A percentile compares a stretch with the other conserved stretches of the same genome.
These are phyloP conservation scores for Icerya purchasi DNA, from an alignment of 2,888 invertebrate species.

Conservation along the genomic window DNA sequence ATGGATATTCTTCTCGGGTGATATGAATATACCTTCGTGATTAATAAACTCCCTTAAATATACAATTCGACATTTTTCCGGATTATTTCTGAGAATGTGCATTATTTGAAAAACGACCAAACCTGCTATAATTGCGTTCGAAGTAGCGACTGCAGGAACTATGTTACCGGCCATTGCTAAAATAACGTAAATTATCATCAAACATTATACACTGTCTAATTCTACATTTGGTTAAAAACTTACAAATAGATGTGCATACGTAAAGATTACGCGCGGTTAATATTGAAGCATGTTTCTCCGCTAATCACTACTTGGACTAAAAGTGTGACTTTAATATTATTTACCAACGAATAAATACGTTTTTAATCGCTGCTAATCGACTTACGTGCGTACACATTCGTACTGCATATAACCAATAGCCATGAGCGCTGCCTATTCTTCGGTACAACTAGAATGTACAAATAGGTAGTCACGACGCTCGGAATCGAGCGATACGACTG, in stretches of 20 bases:
- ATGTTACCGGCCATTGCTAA: conserved; percentile 97
- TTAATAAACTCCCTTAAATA: conserved; percentile 52
- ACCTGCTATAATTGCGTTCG: conserved; percentile 93
- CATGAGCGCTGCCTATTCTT: too few species aligned
- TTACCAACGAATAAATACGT: too few species aligned
- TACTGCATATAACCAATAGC: too few species aligned
- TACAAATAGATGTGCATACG: too few species aligned
- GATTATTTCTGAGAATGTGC: conserved; percentile 42
- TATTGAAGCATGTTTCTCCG: not conserved
- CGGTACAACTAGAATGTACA: too few species aligned
- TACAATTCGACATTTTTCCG: conserved; percentile 49
- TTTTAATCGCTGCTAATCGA: too few species aligned
- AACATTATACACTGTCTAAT: too few species aligned
- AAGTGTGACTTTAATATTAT: conserved; percentile 2
- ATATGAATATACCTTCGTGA: conserved; percentile 46
- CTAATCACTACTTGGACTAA: not conserved
- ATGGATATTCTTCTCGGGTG: conserved; percentile 48
- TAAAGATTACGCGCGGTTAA: too few species aligned
- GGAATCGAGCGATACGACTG: too few species aligned
- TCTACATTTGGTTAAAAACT: too few species aligned
- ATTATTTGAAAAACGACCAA: conserved; percentile 79
- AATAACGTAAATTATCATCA: not conserved
- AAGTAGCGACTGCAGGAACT: conserved; percentile 96
- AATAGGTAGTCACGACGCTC: too few species aligned
- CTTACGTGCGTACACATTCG: too few species aligned